Conservation (phyloP, 2,797 vertebrate species). For the Acomys russatus region DNA sequence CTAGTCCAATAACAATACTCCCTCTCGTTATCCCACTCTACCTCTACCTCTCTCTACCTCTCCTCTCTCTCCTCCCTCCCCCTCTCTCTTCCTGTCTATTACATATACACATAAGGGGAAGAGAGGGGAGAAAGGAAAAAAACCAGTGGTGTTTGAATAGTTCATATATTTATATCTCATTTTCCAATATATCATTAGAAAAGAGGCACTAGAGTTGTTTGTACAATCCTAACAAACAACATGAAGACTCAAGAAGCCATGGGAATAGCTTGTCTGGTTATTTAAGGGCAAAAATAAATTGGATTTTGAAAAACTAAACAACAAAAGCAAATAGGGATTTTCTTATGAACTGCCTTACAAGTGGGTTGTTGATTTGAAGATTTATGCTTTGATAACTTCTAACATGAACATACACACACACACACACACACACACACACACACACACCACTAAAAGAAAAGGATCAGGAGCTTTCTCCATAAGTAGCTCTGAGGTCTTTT, state of each 20-base stretch:
- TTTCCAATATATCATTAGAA: neutral
- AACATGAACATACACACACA: neutral
- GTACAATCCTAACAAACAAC: slow-evolving; percentile 38
- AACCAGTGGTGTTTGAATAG: neutral
- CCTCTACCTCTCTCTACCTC: neutral
- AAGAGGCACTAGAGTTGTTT: neutral
- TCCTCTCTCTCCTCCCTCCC: neutral
- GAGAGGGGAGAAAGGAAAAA: neutral
- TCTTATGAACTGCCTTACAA: slow-evolving; percentile 40
- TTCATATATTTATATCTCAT: neutral
- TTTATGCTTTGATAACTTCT: slow-evolving; percentile 27
- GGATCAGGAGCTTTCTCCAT: neutral
- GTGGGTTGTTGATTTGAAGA: slow-evolving; percentile 7
- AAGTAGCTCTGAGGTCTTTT: slow-evolving; percentile 25
- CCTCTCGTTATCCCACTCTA: neutral
- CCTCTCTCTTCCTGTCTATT: neutral
- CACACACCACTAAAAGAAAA: no score
- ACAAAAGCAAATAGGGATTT: neutral
- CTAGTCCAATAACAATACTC: neutral
- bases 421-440: neutral
- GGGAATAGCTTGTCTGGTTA: slow-evolving; percentile 37
- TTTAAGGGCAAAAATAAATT: slow-evolving; percentile 6
- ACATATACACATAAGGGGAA: neutral
- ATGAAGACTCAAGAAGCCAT: slow-evolving; percentile 49
- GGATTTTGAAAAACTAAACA: slow-evolving; percentile 61